A percentile compares a stretch with the other conserved stretches of the same genome.
Evolutionary conservation across 1,140 invertebrate species (phyloP).

Genomic region (Diuraphis noxia): DNA sequence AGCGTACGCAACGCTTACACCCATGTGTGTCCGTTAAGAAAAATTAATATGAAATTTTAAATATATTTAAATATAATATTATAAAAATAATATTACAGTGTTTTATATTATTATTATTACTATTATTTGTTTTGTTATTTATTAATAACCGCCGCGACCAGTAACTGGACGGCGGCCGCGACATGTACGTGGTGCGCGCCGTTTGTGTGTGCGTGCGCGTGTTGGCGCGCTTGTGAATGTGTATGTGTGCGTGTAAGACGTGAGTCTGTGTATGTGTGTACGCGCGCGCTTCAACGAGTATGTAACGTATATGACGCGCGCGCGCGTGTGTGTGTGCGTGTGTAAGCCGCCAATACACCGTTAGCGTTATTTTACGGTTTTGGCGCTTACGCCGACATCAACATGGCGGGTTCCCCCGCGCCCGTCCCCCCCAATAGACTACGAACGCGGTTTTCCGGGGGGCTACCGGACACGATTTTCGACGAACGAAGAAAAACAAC

Average conservation of each 20-base stretch:
- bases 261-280: not conserved
- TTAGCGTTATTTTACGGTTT: constrained; percentile 38
- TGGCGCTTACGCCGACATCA: constrained; percentile 50
- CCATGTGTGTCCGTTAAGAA: not conserved
- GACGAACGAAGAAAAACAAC: not conserved
- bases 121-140: constrained; percentile 12
- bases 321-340: not conserved
- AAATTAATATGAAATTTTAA: not conserved
- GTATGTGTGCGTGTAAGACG: not conserved
- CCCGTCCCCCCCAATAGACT: not conserved
- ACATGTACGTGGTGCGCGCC: constrained; percentile 17
- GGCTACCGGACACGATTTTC: not conserved
- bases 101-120: not conserved
- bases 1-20: not conserved
- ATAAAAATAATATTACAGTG: not conserved
- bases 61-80: not conserved
- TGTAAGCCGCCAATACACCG: constrained; percentile 20
- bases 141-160: constrained; percentile 41
- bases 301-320: not conserved
- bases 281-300: not conserved
- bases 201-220: not conserved
- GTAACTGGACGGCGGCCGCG: constrained; percentile 25
- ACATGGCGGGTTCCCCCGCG: constrained; percentile 49
- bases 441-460: not conserved
- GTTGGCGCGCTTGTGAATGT: not conserved